A percentile compares a stretch with the other conserved stretches of the same genome.
Conservation (phyloP, 2,888 invertebrate genomes). For the Serrognathus titanus region DNA sequence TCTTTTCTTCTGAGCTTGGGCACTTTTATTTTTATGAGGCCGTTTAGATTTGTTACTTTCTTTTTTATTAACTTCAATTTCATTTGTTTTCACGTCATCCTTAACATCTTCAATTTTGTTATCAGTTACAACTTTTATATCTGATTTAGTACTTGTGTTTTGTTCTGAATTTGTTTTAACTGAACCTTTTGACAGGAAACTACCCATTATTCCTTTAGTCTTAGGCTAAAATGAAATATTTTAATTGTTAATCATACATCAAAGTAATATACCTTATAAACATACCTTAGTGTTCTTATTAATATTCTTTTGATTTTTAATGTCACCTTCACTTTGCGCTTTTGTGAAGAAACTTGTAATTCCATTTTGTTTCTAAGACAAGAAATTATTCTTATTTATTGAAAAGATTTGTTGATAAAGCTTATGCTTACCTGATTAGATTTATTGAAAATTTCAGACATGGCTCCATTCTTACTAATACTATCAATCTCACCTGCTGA, state of each 20-base stretch:
- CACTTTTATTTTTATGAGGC: constrained; percentile 5
- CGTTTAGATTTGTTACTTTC: constrained; percentile 7
- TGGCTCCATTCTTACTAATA: background rate
- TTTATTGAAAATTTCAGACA: background rate
- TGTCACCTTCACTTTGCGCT: background rate
- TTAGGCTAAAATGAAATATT: constrained; percentile 8
- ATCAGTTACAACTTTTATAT: background rate
- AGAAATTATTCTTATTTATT: background rate
- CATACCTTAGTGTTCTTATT: constrained; percentile 3
- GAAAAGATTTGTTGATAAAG: background rate
- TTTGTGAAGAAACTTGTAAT: background rate
- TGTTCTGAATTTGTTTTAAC: constrained; percentile 5
- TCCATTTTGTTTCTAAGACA: background rate
- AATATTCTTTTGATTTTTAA: background rate
- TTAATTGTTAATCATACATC: background rate
- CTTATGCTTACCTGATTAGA: background rate
- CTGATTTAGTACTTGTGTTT: constrained; percentile 1
- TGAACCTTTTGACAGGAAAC: constrained; percentile 12
- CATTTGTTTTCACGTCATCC: background rate
- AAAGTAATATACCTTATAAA: no score
- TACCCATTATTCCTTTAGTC: constrained; percentile 11
- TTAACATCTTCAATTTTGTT: background rate
- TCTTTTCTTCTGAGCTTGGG: constrained; percentile 9
- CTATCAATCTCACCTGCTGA: background rate
- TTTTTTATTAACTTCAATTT: constrained; percentile 1